Evolutionary conservation across 2,797 vertebrate genomes (phyloP), one percentile per base, ranked within the genome.

Genomic region (Falco naumanni): DNA sequence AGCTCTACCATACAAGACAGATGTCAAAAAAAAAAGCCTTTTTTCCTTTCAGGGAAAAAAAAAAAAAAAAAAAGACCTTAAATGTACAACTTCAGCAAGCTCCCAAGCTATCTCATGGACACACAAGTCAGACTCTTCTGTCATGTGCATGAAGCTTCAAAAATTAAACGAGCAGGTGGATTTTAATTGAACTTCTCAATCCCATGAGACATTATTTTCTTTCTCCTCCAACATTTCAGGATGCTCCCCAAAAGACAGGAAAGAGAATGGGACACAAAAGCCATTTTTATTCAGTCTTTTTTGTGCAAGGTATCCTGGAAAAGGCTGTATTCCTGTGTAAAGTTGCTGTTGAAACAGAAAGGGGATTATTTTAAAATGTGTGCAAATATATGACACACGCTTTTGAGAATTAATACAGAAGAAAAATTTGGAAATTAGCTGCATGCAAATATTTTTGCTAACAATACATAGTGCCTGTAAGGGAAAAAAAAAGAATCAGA

Each of bases 261-360:
- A 94, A 89, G 72, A 79, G 85, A 90, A 92, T 78, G 63, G 93
- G 80, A 96, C 83, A 96, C 51, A 89, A 93, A 96, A 93, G 87
- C 48, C 60, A 85, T 77, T 93, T 86, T 76, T 65, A 34, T 47
- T 68, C 90, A 83, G 88, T 92, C 76, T 33, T 93, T 95, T 86
- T 93, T 95, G 96, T 95, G 96, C 92, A 87, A 54, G 64, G 51
- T 92, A 77, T 81, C 89, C 83, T 71, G 80, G 96, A 72, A 81
- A 92, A 88, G 75, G 66, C 83, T 82, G 83, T 4, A 54, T 86
- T 96, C 89, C 57, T 63, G 64, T 47, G 79, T 78, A 54, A 95
- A 84, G 50, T 69, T 71, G 92, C 97, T 97, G 95, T 45, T 90
- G 89, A 93, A 97, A 97, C 6, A 97, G 92, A 97, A 76, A 89